phyloP scores from a whole-genome alignment of 2,113 vertebrate species.

The Rhineura floridana region DNA sequence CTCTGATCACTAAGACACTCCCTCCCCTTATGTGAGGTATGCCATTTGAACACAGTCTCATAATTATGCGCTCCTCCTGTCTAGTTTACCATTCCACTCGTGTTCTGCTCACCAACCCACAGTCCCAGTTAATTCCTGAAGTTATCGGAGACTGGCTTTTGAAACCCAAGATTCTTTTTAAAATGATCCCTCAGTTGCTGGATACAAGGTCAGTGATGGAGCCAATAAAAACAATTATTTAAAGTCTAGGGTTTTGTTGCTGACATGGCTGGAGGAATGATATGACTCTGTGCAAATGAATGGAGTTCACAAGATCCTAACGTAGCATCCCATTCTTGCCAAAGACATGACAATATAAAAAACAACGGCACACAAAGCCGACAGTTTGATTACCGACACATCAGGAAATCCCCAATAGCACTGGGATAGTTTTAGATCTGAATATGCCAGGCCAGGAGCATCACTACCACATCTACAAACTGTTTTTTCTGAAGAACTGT shows the following conservation, averaged over 20 bases:
- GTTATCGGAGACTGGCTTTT: conserved; percentile 21
- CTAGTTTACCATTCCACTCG: conserved; percentile 13
- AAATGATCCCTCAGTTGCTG: background rate
- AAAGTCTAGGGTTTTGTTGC: conserved; percentile 50
- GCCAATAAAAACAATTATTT: conserved; percentile 55
- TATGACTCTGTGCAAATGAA: conserved; percentile 38
- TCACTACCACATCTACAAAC: background rate
- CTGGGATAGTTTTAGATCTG: background rate
- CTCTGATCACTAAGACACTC: conserved; percentile 17
- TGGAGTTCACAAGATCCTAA: conserved; percentile 7
- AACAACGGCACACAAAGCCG: conserved; percentile 20
- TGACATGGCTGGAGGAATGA: conserved; percentile 59
- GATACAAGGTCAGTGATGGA: conserved; percentile 24
- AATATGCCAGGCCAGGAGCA: background rate
- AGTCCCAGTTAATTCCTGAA: background rate
- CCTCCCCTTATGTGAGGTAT: conserved; percentile 27
- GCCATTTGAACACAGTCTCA: conserved; percentile 35
- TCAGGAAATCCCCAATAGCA: conserved; percentile 14
- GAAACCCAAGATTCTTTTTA: conserved; percentile 3
- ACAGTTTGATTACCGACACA: background rate
- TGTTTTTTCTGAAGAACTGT: background rate
- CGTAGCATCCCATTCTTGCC: conserved; percentile 19
- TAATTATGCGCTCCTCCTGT: conserved; percentile 13
- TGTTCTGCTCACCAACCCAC: conserved; percentile 18
- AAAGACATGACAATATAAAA: conserved; percentile 38